These are phyloP conservation scores for Vulpes ferrilata DNA, from an alignment of 2,113 vertebrate genomes.

Conservation along the genomic window DNA sequence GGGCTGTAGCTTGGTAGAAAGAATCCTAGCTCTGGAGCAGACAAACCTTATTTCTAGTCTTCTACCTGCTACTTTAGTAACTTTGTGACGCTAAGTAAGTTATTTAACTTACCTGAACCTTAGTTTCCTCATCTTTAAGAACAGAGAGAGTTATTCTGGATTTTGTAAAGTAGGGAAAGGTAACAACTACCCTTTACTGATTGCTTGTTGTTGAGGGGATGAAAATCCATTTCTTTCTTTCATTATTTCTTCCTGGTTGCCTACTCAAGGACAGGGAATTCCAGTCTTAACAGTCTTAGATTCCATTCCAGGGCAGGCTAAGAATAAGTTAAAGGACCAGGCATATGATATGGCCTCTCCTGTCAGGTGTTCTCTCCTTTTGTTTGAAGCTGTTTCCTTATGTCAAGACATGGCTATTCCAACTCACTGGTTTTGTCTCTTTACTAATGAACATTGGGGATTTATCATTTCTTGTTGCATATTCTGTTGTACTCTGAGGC, in stretches of 20 bases:
- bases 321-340: not conserved
- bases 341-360: not conserved
- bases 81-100: not conserved
- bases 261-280: not conserved
- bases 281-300: not conserved
- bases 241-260: not conserved
- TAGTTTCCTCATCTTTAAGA: not conserved
- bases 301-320: not conserved
- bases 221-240: not conserved
- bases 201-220: not conserved
- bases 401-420: not conserved
- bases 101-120: not conserved
- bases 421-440: not conserved
- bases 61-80: not conserved
- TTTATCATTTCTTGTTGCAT: slow-evolving; percentile 6
- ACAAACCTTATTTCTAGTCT: not conserved
- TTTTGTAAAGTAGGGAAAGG: not conserved
- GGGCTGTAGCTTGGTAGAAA: not conserved
- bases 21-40: not conserved
- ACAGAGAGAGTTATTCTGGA: not conserved
- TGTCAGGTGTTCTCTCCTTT: not conserved
- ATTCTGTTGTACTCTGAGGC: not conserved
- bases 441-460: not conserved
- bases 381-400: not conserved
- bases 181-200: not conserved